Conservation (phyloP, 2,797 vertebrate species). For the Podargus strigoides region DNA sequence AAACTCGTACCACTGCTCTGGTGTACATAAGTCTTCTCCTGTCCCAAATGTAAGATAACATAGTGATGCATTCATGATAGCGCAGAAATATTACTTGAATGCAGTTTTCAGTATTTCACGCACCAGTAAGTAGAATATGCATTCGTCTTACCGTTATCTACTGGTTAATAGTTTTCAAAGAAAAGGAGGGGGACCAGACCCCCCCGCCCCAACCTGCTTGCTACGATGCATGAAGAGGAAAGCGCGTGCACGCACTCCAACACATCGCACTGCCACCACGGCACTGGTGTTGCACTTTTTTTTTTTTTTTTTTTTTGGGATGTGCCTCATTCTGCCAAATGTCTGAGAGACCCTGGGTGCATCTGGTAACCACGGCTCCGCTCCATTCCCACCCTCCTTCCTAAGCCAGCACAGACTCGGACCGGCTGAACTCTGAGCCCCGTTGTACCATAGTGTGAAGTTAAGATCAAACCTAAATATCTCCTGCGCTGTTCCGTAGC, state of each 20-base stretch:
- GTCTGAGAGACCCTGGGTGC: slow-evolving; percentile 69
- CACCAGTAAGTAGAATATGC: slow-evolving; percentile 52
- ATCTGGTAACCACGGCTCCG: slow-evolving; percentile 66
- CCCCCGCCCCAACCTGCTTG: slow-evolving; percentile 53
- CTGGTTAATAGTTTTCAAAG: slow-evolving; percentile 33
- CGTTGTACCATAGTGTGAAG: slow-evolving; percentile 79
- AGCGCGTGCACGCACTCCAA: slow-evolving; percentile 67
- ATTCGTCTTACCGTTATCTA: slow-evolving; percentile 10
- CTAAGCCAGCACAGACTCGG: slow-evolving; percentile 80
- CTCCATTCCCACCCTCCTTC: slow-evolving; percentile 73
- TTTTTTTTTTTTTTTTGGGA: slow-evolving; percentile 49
- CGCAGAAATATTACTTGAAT: slow-evolving; percentile 60
- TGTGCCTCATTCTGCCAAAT: slow-evolving; percentile 68
- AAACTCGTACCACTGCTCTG: slow-evolving; percentile 13
- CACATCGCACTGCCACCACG: slow-evolving; percentile 48
- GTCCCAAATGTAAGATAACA: slow-evolving; percentile 30
- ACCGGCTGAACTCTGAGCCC: slow-evolving; percentile 78
- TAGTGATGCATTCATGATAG: slow-evolving; percentile 39
- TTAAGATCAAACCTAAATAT: slow-evolving; percentile 65
- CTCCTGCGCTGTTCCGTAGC: slow-evolving; percentile 69
- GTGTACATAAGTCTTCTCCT: slow-evolving; percentile 53
- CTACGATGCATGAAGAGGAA: slow-evolving; percentile 75
- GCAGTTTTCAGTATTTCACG: slow-evolving; percentile 57
- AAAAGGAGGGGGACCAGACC: background rate
- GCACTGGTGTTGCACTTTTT: slow-evolving; percentile 64